These are phyloP conservation scores for Chelonia mydas DNA, from an alignment of 2,797 vertebrate genomes.

Conservation along the genomic window DNA sequence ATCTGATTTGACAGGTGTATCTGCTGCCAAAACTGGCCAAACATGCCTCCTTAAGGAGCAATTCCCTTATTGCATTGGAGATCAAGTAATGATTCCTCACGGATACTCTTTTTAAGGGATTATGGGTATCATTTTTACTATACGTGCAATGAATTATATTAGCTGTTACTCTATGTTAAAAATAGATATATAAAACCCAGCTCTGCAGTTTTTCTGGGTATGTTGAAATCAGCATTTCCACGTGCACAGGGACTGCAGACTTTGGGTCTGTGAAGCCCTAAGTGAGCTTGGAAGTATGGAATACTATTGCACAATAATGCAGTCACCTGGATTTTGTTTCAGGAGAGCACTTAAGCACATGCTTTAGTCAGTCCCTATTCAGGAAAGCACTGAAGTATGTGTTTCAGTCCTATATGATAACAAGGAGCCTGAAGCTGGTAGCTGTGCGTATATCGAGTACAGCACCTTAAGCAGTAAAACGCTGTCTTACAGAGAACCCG, in stretches of 20 bases:
- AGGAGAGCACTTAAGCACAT: neutral
- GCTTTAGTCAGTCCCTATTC: neutral
- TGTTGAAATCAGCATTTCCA: neutral
- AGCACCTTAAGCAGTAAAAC: neutral
- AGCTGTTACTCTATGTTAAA: neutral
- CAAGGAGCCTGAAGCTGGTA: neutral
- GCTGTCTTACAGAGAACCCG: rapidly evolving
- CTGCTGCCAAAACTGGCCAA: conserved; percentile 52
- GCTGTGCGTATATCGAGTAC: neutral
- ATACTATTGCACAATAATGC: neutral
- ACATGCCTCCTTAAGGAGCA: conserved; percentile 2
- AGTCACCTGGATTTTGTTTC: neutral
- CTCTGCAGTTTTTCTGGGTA: neutral
- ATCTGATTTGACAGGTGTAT: conserved; percentile 38
- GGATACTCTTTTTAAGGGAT: rapidly evolving
- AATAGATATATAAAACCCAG: neutral
- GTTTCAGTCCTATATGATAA: neutral
- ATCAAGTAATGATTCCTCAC: neutral
- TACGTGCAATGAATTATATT: neutral
- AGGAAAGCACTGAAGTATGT: neutral
- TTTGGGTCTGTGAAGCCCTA: neutral
- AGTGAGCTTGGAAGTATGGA: neutral
- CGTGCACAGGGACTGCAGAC: neutral
- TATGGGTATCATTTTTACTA: neutral
- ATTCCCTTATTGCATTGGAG: neutral